phyloP scores from a whole-genome alignment of 2,888 invertebrate genomes.

The Andrena dorsata region DNA sequence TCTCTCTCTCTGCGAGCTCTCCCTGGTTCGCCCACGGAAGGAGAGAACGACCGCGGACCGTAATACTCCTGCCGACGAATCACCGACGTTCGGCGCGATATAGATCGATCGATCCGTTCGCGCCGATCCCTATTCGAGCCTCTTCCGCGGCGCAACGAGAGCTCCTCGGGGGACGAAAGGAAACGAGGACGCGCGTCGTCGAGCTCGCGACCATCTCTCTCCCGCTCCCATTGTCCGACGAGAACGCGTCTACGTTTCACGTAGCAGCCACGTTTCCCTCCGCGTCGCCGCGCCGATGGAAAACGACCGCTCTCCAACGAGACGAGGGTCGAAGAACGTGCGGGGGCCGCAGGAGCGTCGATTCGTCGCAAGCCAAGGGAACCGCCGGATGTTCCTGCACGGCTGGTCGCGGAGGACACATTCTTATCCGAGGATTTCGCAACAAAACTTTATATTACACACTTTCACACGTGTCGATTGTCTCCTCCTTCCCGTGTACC shows the following conservation, averaged over 20 bases:
- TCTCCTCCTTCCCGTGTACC: neutral
- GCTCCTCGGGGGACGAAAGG: slow-evolving; percentile 4
- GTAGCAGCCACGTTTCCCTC: neutral
- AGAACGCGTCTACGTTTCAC: neutral
- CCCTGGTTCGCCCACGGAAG: neutral
- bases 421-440: neutral
- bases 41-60: slow-evolving; percentile 17
- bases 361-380: slow-evolving; percentile 51
- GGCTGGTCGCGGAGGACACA: neutral
- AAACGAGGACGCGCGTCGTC: slow-evolving; percentile 11
- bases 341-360: slow-evolving; percentile 45
- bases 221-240: neutral
- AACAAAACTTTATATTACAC: neutral
- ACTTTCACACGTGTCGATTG: neutral
- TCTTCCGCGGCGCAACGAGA: slow-evolving; percentile 8
- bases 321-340: slow-evolving; percentile 11
- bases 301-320: slow-evolving; percentile 20
- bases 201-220: neutral
- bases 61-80: slow-evolving; percentile 7
- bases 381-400: neutral
- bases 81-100: neutral
- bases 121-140: neutral
- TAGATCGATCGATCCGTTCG: neutral
- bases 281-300: neutral
- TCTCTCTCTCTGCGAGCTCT: neutral